phyloP scores from a whole-genome alignment of 2,888 invertebrate genomes.

The Agonopterix arenella region DNA sequence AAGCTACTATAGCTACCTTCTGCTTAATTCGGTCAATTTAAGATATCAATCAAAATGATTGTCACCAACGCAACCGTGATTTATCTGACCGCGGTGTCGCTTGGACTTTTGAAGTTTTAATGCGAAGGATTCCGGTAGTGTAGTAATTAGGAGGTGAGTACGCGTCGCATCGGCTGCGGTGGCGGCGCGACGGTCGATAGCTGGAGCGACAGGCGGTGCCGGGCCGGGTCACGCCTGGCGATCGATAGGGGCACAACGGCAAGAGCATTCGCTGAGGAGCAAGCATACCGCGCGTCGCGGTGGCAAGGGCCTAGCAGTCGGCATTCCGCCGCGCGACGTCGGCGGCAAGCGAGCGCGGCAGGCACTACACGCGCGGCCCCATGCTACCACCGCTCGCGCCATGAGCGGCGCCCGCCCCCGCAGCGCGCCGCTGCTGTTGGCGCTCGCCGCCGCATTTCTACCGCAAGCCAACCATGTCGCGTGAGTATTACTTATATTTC shows the following conservation, averaged over 20 bases:
- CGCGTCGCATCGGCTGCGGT: conserved; percentile 51
- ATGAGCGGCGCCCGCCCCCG: conserved; percentile 77
- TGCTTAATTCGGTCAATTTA: background rate
- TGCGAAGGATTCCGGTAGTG: conserved; percentile 40
- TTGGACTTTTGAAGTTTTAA: conserved; percentile 51
- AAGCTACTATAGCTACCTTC: no score
- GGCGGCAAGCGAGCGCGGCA: conserved; percentile 35
- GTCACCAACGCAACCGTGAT: background rate
- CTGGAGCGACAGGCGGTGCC: conserved; percentile 59
- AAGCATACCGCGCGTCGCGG: conserved; percentile 32
- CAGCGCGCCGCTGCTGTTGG: conserved; percentile 77
- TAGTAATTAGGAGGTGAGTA: conserved; percentile 56
- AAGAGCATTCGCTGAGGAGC: conserved; percentile 44
- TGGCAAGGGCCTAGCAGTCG: conserved; percentile 33
- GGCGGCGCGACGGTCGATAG: conserved; percentile 65
- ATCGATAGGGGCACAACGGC: conserved; percentile 49
- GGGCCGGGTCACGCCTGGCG: conserved; percentile 60
- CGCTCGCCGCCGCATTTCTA: conserved; percentile 76
- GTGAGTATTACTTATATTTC: conserved; percentile 62
- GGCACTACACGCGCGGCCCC: conserved; percentile 38
- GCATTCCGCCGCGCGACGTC: conserved; percentile 51
- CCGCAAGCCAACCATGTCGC: conserved; percentile 78
- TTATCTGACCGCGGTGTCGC: conserved; percentile 29
- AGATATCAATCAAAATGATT: background rate
- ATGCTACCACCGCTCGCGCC: conserved; percentile 61